phyloP scores from a whole-genome alignment of 2,113 vertebrate genomes.

The Vanacampus margaritifer region DNA sequence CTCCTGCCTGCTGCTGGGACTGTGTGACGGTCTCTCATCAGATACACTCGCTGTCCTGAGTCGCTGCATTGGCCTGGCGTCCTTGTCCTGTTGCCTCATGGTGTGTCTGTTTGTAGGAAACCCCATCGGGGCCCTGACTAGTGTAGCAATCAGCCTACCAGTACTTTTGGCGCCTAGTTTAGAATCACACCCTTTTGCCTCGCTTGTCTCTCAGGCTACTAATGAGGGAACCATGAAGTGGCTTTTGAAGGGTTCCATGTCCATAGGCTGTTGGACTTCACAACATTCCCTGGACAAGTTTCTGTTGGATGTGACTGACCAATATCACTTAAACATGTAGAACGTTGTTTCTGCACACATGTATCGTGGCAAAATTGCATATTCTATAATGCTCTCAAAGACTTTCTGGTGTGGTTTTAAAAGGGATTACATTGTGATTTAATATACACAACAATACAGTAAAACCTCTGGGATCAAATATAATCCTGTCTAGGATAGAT shows the following conservation, averaged over 20 bases:
- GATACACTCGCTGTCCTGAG: slow-evolving; percentile 63
- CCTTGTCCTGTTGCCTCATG: slow-evolving; percentile 69
- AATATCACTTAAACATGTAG: slow-evolving; percentile 13
- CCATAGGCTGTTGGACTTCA: slow-evolving; percentile 67
- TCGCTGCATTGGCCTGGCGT: slow-evolving; percentile 65
- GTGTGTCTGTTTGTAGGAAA: slow-evolving; percentile 72
- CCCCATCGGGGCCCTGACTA: slow-evolving; percentile 54
- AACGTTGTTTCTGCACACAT: background rate
- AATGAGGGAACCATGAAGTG: slow-evolving; percentile 44
- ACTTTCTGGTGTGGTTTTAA: background rate
- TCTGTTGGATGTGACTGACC: slow-evolving; percentile 60
- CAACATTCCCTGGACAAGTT: slow-evolving; percentile 56
- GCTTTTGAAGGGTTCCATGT: slow-evolving; percentile 58
- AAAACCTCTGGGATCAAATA: background rate
- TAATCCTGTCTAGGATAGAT: background rate
- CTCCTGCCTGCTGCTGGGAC: slow-evolving; percentile 58
- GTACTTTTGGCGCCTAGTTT: slow-evolving; percentile 47
- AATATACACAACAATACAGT: background rate
- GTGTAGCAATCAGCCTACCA: slow-evolving; percentile 66
- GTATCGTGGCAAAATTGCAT: background rate
- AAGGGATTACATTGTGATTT: background rate
- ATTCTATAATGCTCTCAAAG: background rate
- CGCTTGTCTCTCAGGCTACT: slow-evolving; percentile 39
- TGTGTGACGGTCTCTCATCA: slow-evolving; percentile 64
- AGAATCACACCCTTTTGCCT: slow-evolving; percentile 10